Percentiles rank a stretch among this genome's conserved stretches.
Evolutionary conservation across 1,140 invertebrate genomes (phyloP).

Genomic region (Pemphigus obesinymphae): DNA sequence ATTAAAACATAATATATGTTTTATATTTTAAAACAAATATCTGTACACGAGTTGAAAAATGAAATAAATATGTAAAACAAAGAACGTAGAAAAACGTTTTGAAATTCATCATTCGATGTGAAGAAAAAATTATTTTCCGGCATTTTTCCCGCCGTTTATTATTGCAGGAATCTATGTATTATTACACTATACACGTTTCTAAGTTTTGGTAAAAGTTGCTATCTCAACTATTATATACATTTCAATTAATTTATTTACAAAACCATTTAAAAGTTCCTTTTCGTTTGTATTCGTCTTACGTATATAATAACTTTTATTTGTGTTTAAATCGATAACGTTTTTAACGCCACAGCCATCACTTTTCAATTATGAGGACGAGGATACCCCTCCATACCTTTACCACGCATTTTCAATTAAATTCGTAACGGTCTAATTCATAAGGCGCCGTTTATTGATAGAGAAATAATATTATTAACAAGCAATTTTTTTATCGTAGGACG

Average conservation of each 20-base stretch:
- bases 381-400: background rate
- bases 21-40: background rate
- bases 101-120: background rate
- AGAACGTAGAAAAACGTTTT: background rate
- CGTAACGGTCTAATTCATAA: background rate
- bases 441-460: background rate
- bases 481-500: background rate
- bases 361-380: background rate
- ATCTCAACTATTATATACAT: too few relatives aligned
- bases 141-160: background rate
- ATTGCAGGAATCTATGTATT: too few relatives aligned
- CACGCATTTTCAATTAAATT: background rate
- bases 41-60: background rate
- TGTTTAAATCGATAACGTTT: slow-evolving; percentile 10
- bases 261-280: background rate
- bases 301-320: background rate
- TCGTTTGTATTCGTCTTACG: background rate
- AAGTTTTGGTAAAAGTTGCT: too few relatives aligned
- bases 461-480: slow-evolving; percentile 1
- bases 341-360: background rate
- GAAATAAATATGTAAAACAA: background rate
- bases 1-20: background rate
- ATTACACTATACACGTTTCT: background rate
- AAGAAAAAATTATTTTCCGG: background rate
- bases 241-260: slow-evolving; percentile 3